A percentile compares a stretch with the other conserved stretches of the same genome.
phyloP scores from a whole-genome alignment of 1,140 invertebrate genomes.

The Drosophila sucinea region DNA sequence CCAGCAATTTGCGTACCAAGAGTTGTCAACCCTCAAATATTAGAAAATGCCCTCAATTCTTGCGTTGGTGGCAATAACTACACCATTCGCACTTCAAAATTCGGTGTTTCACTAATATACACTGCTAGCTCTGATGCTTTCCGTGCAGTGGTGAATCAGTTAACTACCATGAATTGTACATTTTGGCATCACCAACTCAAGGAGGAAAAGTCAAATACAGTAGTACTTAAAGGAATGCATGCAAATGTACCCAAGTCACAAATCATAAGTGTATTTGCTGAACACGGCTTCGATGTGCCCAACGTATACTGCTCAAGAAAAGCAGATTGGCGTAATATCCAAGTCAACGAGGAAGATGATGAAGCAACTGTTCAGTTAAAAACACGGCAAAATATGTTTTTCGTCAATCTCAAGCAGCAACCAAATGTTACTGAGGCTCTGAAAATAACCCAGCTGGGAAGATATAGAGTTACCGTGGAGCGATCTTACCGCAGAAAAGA shows the following conservation, averaged over 20 bases:
- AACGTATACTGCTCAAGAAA: conserved; percentile 34
- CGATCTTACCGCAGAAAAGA: conserved; percentile 23
- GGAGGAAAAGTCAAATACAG: conserved; percentile 25
- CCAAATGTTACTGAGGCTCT: not conserved
- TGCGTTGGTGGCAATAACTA: conserved; percentile 14
- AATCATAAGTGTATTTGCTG: conserved; percentile 7
- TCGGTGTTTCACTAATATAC: conserved; percentile 27
- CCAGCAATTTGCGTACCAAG: too few species aligned
- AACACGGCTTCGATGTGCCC: conserved; percentile 11
- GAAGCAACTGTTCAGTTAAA: conserved; percentile 3
- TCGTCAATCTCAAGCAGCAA: conserved; percentile 3
- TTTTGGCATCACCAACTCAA: conserved; percentile 33
- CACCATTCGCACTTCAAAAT: conserved; percentile 21
- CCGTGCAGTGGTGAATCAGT: conserved; percentile 7
- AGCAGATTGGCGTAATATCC: conserved; percentile 5
- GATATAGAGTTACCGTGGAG: conserved; percentile 21
- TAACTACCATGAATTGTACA: conserved; percentile 18
- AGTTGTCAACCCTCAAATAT: not conserved
- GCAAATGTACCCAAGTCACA: conserved; percentile 17
- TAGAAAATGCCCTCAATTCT: too few species aligned
- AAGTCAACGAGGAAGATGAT: conserved; percentile 8
- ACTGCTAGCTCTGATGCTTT: conserved; percentile 26
- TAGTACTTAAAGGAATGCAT: conserved; percentile 21
- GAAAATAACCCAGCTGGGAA: conserved; percentile 26
- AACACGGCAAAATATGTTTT: not conserved